Conservation (phyloP, 2,113 vertebrate species). For the Oreochromis spilurus region DNA sequence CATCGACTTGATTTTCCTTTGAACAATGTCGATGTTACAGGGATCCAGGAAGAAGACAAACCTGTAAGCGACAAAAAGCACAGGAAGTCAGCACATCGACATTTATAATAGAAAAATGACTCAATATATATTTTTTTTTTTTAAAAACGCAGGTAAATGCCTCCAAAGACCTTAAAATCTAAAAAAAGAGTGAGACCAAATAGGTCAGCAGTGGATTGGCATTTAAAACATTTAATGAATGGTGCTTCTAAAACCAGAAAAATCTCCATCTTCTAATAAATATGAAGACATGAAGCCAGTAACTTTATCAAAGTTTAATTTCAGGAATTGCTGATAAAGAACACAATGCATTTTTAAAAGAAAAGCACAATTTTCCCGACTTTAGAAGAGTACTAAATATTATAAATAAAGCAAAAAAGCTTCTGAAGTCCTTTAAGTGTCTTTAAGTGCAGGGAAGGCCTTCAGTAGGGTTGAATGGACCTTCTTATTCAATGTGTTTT, state of each 20-base stretch:
- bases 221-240: background rate
- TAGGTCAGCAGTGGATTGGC: background rate
- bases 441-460: background rate
- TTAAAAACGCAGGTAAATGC: background rate
- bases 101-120: background rate
- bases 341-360: background rate
- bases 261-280: background rate
- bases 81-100: background rate
- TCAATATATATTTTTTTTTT: background rate
- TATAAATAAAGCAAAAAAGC: background rate
- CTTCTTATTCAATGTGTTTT: background rate
- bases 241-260: background rate
- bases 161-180: background rate
- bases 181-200: background rate
- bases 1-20: conserved; percentile 88
- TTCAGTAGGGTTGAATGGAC: background rate
- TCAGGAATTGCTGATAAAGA: background rate
- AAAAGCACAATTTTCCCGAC: background rate
- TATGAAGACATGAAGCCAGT: background rate
- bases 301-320: background rate
- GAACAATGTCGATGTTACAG: conserved; percentile 89
- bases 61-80: conserved; percentile 59
- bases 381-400: background rate
- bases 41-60: conserved; percentile 98
- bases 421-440: background rate